Conservation (phyloP, 2,888 invertebrate genomes). For the Ochropacha duplaris region DNA sequence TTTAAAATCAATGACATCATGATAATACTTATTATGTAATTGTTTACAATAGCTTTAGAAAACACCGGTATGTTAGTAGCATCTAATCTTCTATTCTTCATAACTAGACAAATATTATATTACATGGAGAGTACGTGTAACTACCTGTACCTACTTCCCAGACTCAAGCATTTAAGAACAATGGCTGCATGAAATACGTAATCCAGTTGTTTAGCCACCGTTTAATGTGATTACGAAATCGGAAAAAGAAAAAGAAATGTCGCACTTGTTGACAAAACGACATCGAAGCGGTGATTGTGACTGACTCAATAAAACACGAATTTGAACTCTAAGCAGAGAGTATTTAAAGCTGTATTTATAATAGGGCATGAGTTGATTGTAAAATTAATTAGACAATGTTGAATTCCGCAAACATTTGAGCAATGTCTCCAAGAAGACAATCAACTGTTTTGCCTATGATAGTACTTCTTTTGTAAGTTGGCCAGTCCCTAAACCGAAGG, state of each 20-base stretch:
- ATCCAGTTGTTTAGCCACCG: constrained; percentile 17
- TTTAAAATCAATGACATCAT: no score
- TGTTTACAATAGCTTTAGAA: no score
- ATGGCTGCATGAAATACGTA: constrained; percentile 17
- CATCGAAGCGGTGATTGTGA: constrained; percentile 23
- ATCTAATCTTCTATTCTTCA: no score
- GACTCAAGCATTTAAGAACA: constrained; percentile 10
- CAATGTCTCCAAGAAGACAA: neutral
- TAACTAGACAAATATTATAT: no score
- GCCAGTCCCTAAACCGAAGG: no score
- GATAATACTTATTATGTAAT: no score
- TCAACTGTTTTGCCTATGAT: neutral
- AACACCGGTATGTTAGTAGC: no score
- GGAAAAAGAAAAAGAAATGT: constrained; percentile 37
- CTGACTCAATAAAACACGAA: constrained; percentile 35
- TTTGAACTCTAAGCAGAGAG: neutral
- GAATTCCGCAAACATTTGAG: neutral
- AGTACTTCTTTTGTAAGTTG: no score
- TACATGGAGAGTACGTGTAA: no score
- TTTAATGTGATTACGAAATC: constrained; percentile 34
- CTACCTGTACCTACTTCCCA: neutral
- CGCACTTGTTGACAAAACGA: constrained; percentile 32
- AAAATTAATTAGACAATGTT: neutral
- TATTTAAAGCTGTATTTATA: neutral
- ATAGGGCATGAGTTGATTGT: neutral